phyloP scores from a whole-genome alignment of 2,888 invertebrate species.

The Drosophila longiperda region DNA sequence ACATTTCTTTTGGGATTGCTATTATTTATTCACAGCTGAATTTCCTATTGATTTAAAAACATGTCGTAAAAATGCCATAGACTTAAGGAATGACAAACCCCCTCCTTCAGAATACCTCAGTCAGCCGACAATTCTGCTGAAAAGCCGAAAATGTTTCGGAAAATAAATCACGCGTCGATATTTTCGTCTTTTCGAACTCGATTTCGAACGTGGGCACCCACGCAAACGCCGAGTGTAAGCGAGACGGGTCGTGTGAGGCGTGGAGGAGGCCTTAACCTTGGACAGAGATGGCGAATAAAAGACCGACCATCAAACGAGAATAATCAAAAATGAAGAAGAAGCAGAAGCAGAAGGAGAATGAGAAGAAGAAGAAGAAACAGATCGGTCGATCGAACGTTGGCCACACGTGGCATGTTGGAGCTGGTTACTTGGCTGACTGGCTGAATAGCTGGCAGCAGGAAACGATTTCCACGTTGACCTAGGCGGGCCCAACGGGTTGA shows the following conservation, averaged over 20 bases:
- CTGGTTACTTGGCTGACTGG: not conserved
- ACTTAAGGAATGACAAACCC: slow-evolving; percentile 40
- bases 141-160: slow-evolving; percentile 46
- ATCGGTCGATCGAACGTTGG: slow-evolving; percentile 18
- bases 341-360: not conserved
- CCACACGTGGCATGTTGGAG: slow-evolving; percentile 57
- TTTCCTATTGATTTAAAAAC: slow-evolving; percentile 29
- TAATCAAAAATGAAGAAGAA: not conserved
- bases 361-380: not conserved
- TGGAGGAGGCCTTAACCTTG: slow-evolving; percentile 48
- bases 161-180: slow-evolving; percentile 43
- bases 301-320: slow-evolving; percentile 3
- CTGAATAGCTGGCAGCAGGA: slow-evolving; percentile 50
- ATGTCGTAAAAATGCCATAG: slow-evolving; percentile 39
- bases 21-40: not conserved
- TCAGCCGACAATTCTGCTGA: slow-evolving; percentile 49
- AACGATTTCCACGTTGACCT: slow-evolving; percentile 70
- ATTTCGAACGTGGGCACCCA: slow-evolving; percentile 34
- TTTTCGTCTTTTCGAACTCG: slow-evolving; percentile 31
- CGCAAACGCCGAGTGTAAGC: slow-evolving; percentile 33
- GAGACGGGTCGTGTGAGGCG: not conserved
- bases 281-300: slow-evolving; percentile 17
- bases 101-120: slow-evolving; percentile 14
- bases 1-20: not conserved
- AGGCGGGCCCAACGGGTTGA: slow-evolving; percentile 63